Percentiles rank a stretch among this genome's conserved stretches.
These are phyloP conservation scores for Melanocharis versteri DNA, from an alignment of 2,113 vertebrate species.

Conservation along the genomic window DNA sequence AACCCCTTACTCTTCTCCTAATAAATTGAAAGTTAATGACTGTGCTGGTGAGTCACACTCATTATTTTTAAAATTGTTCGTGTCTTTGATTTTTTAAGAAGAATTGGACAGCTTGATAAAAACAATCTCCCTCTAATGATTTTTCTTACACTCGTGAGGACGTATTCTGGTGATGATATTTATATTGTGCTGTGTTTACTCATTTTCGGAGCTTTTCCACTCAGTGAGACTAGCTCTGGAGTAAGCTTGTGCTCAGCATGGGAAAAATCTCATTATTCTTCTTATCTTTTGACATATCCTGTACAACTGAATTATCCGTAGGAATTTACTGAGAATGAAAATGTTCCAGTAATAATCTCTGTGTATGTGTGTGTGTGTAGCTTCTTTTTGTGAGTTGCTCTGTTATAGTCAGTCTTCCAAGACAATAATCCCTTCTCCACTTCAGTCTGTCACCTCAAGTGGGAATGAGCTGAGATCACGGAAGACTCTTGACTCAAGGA, in stretches of 20 bases:
- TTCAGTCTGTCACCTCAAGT: not conserved
- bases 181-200: not conserved
- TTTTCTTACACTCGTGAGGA: not conserved
- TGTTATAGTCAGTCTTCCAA: not conserved
- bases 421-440: not conserved
- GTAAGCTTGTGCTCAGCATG: not conserved
- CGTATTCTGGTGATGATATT: not conserved
- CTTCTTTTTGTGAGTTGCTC: not conserved
- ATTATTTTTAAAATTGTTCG: not conserved
- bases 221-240: not conserved
- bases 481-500: not conserved
- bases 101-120: not conserved
- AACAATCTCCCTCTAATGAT: not conserved
- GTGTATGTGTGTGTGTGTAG: fast-evolving
- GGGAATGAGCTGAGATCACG: not conserved
- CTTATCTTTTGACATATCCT: not conserved
- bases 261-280: not conserved
- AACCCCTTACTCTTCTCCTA: not conserved
- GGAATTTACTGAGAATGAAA: not conserved
- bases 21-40: not conserved
- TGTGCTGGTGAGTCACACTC: not conserved
- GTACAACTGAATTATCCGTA: not conserved
- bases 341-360: not conserved
- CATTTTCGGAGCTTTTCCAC: not conserved
- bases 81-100: not conserved